Percentiles rank a stretch among this genome's conserved stretches.
These are phyloP conservation scores for Monarcha castaneiventris DNA, from an alignment of 2,113 vertebrate genomes.

Conservation along the genomic window DNA sequence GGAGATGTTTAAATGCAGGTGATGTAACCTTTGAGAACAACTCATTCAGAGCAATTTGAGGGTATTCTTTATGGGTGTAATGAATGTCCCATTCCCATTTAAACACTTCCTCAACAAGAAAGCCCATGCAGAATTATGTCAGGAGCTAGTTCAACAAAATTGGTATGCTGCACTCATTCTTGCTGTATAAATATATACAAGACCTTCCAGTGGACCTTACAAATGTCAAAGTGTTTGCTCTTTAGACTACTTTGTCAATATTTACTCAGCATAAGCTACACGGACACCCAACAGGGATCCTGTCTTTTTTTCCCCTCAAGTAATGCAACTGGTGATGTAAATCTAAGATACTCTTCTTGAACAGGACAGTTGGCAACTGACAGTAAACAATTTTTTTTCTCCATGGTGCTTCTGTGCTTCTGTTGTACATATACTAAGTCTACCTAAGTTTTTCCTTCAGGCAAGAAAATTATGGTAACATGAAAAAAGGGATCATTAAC, in stretches of 20 bases:
- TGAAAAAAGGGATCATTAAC: not conserved
- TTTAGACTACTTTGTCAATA: conserved; percentile 83
- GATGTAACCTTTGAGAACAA: conserved; percentile 60
- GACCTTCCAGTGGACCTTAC: conserved; percentile 82
- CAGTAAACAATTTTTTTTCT: not conserved
- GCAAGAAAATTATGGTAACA: not conserved
- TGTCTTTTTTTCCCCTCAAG: conserved; percentile 33
- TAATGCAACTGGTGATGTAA: conserved; percentile 36
- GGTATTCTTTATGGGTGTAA: not conserved
- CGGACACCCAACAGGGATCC: conserved; percentile 65
- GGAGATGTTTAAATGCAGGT: conserved; percentile 20
- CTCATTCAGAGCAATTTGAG: conserved; percentile 64
- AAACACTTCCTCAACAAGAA: not conserved
- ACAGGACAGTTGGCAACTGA: conserved; percentile 9
- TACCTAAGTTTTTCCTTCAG: not conserved
- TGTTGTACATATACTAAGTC: not conserved
- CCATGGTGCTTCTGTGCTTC: not conserved
- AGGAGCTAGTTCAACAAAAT: conserved; percentile 62
- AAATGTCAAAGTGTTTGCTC: conserved; percentile 85
- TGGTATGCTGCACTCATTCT: conserved; percentile 72
- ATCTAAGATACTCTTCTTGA: conserved; percentile 4
- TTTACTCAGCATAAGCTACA: conserved; percentile 76
- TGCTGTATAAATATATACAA: conserved; percentile 82
- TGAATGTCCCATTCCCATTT: not conserved
- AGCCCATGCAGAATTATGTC: conserved; percentile 47